Base-by-base conservation (phyloP, 2,888 invertebrate species). In the Dicranocentrus wangi region DNA sequence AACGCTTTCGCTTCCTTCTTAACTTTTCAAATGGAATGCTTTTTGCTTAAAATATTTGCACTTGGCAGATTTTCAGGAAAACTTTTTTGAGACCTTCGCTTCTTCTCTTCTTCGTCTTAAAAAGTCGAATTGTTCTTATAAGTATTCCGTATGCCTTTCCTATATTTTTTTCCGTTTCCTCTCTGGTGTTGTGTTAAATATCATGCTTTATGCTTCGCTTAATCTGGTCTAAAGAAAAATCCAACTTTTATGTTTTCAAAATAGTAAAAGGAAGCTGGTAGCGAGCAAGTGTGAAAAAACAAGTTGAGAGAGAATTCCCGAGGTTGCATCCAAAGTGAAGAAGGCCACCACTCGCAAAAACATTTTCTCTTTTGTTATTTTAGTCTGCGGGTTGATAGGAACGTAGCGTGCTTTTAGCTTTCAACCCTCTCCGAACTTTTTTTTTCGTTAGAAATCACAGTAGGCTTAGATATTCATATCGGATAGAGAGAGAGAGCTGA, bases 11-110 rank as follows among this genome's bases (percentile, higher is more conserved):
- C 25, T 65, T 23, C 19, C 55, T 8, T 32, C 19, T 51, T 51
- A 17, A 51, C n/a, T 55, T 70, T 58, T 69, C 42, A 71, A 60
- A 47, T 47, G 53, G 28, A 72, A 72, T 72, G 72, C 63, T 72
- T 72, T 72, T 72, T 72, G 43, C 25, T 13, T 70, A 60, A 70
- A 70, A 70, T 70, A 60, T 70, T 70, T 70, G 61, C 61, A 72
- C 47, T 72, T 72, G 72, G 72, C 72, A 72, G 47, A 72, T 28
- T 72, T 72, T 72, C 72, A 72, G 72, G 47, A 63, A 47, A 72
- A 72, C 27, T 58, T 70, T 55, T 70, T 21, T 23, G 21, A 39
- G 23, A 19, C 55, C 21, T 55, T 23, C 19, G 23, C n/a, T 58
- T 58, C 10, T 15, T 25, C 32, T 7, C 47, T 66, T 17, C 42